Base-by-base conservation (phyloP, 2,113 vertebrate species). In the Corynorhinus townsendii region DNA sequence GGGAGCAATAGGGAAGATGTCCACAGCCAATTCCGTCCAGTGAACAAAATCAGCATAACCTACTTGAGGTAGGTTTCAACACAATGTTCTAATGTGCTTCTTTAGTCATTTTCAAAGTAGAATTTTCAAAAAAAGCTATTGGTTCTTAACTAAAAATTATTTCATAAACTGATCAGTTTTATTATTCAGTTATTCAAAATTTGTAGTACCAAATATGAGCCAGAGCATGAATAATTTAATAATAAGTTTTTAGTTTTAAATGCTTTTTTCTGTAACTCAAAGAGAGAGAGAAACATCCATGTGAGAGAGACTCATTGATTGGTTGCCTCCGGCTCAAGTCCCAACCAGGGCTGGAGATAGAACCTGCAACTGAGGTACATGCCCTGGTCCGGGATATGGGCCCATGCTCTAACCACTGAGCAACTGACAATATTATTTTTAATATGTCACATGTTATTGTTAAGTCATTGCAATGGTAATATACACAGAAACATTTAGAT, bases 121-220 rank as follows among this genome's bases (percentile, higher is more conserved):
- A 28, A 28, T 62, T 40, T 79, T 66, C n/a, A 12, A 80, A 79
- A 52, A 26, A 68, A 93, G 38, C 7, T 26, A 7, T 52, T 62
- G 2, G 4, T 93, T 83, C 26, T 24, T 85, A 84, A 40, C 24
- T 49, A 75, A 93, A 76, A 73, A 59, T 76, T 22, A 45, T 69
- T 40, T 66, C 26, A 80, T n/a, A 96, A 92, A 56, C 35, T 83
- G 20, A 84, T 40, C 11, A 22, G n/a, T 40, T 72, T 85, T 43
- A 91, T 89, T 89, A 68, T 93, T 79, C 16, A 89, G 59, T 19
- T 73, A 64, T 86, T 54, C 24, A 79, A 77, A 86, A 82, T n/a
- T 75, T 73, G 28, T 77, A 38, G 19, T 59, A 73, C 10, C 43
- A 91, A 77, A 45, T 45, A 79, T 59, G 38, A 33, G 10, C 3